A percentile compares a stretch with the other conserved stretches of the same genome.
Evolutionary conservation across 2,888 invertebrate genomes (phyloP).

Genomic region (Catocala nupta): DNA sequence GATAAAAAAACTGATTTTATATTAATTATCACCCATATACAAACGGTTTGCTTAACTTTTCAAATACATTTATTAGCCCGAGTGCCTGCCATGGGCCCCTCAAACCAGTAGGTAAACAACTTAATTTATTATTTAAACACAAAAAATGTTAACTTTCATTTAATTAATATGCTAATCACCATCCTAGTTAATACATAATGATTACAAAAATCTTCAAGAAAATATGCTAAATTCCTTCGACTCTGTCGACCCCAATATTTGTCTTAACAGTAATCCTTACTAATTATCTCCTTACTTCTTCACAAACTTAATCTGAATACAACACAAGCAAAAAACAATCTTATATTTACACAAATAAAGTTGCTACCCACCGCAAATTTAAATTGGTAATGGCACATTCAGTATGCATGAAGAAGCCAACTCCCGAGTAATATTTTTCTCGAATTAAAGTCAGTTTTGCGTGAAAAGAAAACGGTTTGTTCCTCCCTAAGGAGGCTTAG

Average conservation of each 20-base stretch:
- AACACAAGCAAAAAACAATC: slow-evolving; percentile 21
- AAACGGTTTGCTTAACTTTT: too few relatives aligned
- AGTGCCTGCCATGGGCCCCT: too few relatives aligned
- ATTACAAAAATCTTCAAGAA: slow-evolving; percentile 40
- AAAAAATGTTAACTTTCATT: slow-evolving; percentile 6
- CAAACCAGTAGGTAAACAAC: too few relatives aligned
- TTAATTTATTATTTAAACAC: too few relatives aligned
- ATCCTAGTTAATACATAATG: slow-evolving; percentile 37
- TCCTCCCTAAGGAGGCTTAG: slow-evolving; percentile 18
- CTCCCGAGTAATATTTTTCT: slow-evolving; percentile 58
- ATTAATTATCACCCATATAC: too few relatives aligned
- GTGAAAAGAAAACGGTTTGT: slow-evolving; percentile 43
- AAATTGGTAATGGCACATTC: slow-evolving; percentile 41
- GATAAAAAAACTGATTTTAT: too few relatives aligned
- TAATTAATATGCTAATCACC: slow-evolving; percentile 20
- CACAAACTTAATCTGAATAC: slow-evolving; percentile 23
- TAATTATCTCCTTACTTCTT: slow-evolving; percentile 58
- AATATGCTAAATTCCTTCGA: slow-evolving; percentile 37
- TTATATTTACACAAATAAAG: background rate
- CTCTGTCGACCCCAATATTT: slow-evolving; percentile 29
- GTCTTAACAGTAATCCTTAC: slow-evolving; percentile 52
- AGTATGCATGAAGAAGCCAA: slow-evolving; percentile 55
- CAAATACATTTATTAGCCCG: too few relatives aligned
- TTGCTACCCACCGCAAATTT: slow-evolving; percentile 5
- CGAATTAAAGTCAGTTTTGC: slow-evolving; percentile 59